A percentile compares a stretch with the other conserved stretches of the same genome.
phyloP scores from a whole-genome alignment of 1,140 invertebrate genomes.

The Caligus rogercresseyi region DNA sequence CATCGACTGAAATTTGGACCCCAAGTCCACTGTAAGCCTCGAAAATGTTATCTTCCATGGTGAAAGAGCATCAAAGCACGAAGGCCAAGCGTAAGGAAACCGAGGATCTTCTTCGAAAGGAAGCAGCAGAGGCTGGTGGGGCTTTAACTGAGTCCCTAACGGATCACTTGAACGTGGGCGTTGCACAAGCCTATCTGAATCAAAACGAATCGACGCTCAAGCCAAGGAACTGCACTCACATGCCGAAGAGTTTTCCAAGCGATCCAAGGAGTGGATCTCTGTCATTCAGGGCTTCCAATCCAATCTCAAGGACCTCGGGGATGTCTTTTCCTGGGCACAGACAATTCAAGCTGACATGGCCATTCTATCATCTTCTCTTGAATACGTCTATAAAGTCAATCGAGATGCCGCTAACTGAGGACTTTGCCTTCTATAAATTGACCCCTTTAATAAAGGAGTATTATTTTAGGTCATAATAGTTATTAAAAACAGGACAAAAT shows the following conservation, averaged over 20 bases:
- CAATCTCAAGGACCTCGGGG: constrained; percentile 90
- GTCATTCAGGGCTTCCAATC: constrained; percentile 88
- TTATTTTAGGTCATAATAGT: too few relatives aligned
- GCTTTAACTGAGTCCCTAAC: constrained; percentile 81
- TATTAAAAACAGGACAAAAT: too few relatives aligned
- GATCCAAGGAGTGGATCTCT: constrained; percentile 85
- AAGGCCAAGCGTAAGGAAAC: constrained; percentile 57
- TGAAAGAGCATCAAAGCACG: constrained; percentile 61
- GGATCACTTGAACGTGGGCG: constrained; percentile 94
- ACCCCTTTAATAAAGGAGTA: too few relatives aligned
- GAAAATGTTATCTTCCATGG: constrained; percentile 60
- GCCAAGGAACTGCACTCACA: constrained; percentile 88
- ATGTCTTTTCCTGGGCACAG: constrained; percentile 95
- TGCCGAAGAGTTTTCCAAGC: constrained; percentile 82
- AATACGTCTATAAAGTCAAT: constrained; percentile 72
- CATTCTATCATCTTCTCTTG: constrained; percentile 72
- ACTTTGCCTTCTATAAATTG: too few relatives aligned
- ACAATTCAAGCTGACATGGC: constrained; percentile 93
- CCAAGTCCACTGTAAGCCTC: too few relatives aligned
- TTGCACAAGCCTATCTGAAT: constrained; percentile 69
- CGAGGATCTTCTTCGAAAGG: constrained; percentile 36
- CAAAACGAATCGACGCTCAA: constrained; percentile 93
- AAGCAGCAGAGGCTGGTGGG: background rate
- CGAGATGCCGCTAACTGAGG: too few relatives aligned
- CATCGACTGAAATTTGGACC: too few relatives aligned